Percentiles rank a stretch among this genome's conserved stretches.
These are phyloP conservation scores for Anorthoa munda DNA, from an alignment of 2,888 invertebrate genomes.

Conservation along the genomic window DNA sequence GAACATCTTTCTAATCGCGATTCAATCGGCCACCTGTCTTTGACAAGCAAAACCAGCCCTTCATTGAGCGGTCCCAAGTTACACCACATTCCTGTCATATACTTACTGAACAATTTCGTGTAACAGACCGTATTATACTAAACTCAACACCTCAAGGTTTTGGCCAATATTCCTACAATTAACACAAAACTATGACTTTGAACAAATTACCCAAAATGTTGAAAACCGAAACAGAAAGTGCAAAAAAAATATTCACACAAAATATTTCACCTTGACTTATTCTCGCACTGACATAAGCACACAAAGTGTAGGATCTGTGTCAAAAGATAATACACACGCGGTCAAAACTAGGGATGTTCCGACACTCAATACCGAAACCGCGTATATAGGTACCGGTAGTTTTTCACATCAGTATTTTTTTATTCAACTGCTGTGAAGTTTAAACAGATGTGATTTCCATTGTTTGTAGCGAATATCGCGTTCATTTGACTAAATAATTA, in stretches of 20 bases:
- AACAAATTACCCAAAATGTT: slow-evolving; percentile 8
- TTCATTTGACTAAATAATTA: slow-evolving; percentile 52
- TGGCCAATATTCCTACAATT: neutral
- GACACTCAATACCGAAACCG: neutral
- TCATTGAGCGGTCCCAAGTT: neutral
- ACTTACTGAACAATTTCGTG: neutral
- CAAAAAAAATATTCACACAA: slow-evolving; percentile 20
- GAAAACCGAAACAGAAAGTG: slow-evolving; percentile 26
- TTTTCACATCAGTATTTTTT: slow-evolving; percentile 11
- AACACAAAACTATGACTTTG: slow-evolving; percentile 19
- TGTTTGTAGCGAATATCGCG: slow-evolving; percentile 44
- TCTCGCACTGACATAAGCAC: slow-evolving; percentile 55
- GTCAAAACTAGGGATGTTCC: slow-evolving; percentile 52
- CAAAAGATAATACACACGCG: slow-evolving; percentile 56
- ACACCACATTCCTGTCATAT: neutral
- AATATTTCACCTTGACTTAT: slow-evolving; percentile 57
- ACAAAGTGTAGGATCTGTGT: slow-evolving; percentile 52
- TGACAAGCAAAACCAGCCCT: neutral
- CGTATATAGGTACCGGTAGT: slow-evolving; percentile 21
- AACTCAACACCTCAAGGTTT: slow-evolving; percentile 14
- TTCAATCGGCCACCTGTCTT: neutral
- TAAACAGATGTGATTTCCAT: slow-evolving; percentile 35
- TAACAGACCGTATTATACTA: neutral
- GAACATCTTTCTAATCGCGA: neutral
- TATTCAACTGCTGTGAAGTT: slow-evolving; percentile 14